A percentile compares a stretch with the other conserved stretches of the same genome.
These are phyloP conservation scores for Octonoba sinensis DNA, from an alignment of 2,888 invertebrate genomes.

Conservation along the genomic window DNA sequence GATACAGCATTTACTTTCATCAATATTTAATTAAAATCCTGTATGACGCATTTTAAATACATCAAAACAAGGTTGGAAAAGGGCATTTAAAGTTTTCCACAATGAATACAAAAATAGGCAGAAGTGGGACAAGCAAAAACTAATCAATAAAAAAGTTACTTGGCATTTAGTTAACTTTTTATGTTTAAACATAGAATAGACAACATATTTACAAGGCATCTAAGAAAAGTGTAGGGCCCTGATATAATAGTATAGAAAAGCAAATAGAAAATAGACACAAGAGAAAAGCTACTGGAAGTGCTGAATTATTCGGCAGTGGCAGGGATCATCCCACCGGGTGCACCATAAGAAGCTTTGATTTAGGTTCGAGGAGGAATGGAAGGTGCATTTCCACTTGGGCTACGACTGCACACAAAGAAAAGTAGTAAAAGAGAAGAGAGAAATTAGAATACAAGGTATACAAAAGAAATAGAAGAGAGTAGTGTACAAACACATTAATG, in stretches of 20 bases:
- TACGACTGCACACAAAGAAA: conserved; percentile 48
- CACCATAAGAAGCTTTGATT: conserved; percentile 19
- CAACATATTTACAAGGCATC: no score
- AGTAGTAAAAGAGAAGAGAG: conserved; percentile 24
- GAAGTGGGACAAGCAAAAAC: no score
- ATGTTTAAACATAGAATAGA: no score
- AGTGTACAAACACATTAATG: no score
- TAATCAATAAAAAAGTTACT: no score
- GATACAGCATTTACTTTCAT: no score
- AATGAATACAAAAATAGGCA: no score
- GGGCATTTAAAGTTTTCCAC: no score
- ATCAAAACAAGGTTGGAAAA: no score
- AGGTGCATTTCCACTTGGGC: conserved; percentile 65
- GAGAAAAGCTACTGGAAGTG: conserved; percentile 63
- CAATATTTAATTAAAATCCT: no score
- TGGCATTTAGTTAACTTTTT: no score
- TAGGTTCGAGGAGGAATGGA: conserved; percentile 63
- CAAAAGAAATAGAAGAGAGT: not conserved
- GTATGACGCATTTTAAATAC: no score
- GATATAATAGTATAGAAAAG: conserved; percentile 18
- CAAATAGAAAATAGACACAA: conserved; percentile 21
- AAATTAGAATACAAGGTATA: conserved; percentile 6
- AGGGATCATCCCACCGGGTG: conserved; percentile 32
- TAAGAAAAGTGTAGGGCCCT: conserved; percentile 28
- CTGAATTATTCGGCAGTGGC: conserved; percentile 54